Percentiles rank a stretch among this genome's conserved stretches.
Conservation (phyloP, 1,140 invertebrate genomes). For the Bombus breviceps region DNA sequence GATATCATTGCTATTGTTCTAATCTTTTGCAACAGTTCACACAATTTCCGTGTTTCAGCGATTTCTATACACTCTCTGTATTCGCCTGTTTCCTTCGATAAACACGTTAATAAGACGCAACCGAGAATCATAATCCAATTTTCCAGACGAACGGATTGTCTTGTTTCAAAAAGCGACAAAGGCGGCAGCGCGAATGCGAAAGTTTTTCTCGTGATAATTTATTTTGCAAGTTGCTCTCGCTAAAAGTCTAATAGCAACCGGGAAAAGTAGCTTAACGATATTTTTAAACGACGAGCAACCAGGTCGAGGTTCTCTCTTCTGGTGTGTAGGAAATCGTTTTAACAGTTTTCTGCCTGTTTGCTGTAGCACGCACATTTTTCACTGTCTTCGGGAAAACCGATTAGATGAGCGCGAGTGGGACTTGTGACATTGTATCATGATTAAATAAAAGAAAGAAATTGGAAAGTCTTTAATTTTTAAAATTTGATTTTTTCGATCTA, state of each 20-base stretch:
- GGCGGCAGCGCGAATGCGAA: neutral
- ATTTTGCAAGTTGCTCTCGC: neutral
- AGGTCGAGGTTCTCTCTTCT: neutral
- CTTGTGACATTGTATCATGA: neutral
- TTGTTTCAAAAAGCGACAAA: constrained; percentile 3
- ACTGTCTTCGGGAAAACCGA: neutral
- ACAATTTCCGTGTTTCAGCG: neutral
- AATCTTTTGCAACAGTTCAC: too few relatives aligned
- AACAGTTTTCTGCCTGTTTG: neutral
- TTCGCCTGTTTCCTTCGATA: neutral
- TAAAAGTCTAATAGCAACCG: neutral
- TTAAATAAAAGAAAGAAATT: too few relatives aligned
- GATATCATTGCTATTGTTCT: too few relatives aligned
- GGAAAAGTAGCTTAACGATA: neutral
- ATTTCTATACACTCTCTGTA: neutral
- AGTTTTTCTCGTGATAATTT: constrained; percentile 17
- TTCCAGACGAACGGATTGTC: neutral
- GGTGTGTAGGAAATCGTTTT: neutral
- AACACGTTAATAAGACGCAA: neutral
- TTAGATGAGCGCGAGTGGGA: neutral
- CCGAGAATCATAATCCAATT: constrained; percentile 14
- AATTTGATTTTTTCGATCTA: too few relatives aligned
- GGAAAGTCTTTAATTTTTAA: too few relatives aligned
- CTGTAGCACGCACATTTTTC: neutral
- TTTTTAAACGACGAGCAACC: neutral